Evolutionary conservation across 2,797 vertebrate genomes (phyloP).

Genomic region (Danionella dracula): DNA sequence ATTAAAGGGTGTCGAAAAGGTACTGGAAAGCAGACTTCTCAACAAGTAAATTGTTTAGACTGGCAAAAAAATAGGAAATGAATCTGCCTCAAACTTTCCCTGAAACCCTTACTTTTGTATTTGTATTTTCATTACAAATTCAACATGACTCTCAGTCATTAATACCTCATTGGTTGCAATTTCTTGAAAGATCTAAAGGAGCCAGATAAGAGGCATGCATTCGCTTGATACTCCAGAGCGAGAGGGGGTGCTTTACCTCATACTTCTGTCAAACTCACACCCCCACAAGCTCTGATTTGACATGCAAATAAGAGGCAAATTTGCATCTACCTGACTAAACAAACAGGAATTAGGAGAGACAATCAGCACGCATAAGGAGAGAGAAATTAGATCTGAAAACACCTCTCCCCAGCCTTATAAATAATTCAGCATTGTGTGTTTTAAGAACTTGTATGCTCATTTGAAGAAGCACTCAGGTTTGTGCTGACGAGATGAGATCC

Average conservation of each 20-base stretch:
- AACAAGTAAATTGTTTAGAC: too few relatives aligned
- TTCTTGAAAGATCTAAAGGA: slow-evolving; percentile 19
- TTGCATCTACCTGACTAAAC: slow-evolving; percentile 63
- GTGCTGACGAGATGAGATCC: slow-evolving; percentile 27
- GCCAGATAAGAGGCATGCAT: slow-evolving; percentile 28
- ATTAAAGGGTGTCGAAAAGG: too few relatives aligned
- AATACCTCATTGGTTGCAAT: slow-evolving; percentile 24
- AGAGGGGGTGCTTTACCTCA: slow-evolving; percentile 35
- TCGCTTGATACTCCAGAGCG: slow-evolving; percentile 18
- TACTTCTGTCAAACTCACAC: slow-evolving; percentile 31
- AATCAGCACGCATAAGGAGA: slow-evolving; percentile 57
- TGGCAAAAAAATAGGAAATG: too few relatives aligned
- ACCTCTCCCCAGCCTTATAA: slow-evolving; percentile 58
- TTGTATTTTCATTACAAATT: slow-evolving; percentile 15
- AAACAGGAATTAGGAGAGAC: slow-evolving; percentile 60
- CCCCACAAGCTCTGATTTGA: slow-evolving; percentile 28
- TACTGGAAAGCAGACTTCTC: too few relatives aligned
- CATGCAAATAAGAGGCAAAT: slow-evolving; percentile 57
- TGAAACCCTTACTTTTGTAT: neutral
- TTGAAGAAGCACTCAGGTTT: slow-evolving; percentile 32
- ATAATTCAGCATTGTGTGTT: slow-evolving; percentile 53
- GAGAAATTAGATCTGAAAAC: slow-evolving; percentile 56
- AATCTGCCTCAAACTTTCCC: neutral
- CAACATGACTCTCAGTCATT: slow-evolving; percentile 27
- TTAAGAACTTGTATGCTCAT: slow-evolving; percentile 35